Conservation (phyloP, 2,113 vertebrate species). For the Abramis brama region DNA sequence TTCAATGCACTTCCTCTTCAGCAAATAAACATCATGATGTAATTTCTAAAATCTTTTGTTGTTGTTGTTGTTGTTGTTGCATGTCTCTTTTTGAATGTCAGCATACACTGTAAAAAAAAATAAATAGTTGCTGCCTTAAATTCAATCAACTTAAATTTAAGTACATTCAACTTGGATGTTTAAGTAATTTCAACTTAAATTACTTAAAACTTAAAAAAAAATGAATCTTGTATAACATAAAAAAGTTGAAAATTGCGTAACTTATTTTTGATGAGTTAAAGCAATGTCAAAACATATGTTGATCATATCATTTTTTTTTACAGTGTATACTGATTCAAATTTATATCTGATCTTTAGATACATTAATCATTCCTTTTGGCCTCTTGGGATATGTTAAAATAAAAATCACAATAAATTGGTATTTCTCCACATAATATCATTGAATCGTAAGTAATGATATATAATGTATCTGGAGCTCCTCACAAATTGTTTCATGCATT, state of each 20-base stretch:
- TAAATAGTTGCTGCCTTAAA: too few species aligned
- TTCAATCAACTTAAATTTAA: too few species aligned
- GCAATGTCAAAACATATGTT: too few species aligned
- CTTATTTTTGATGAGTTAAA: too few species aligned
- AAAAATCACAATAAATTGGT: constrained; percentile 67
- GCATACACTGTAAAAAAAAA: constrained; percentile 51
- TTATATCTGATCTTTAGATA: constrained; percentile 61
- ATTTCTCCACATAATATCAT: not conserved
- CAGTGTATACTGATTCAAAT: constrained; percentile 74
- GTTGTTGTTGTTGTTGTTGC: not conserved
- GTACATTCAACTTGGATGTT: too few species aligned
- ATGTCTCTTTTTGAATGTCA: constrained; percentile 73
- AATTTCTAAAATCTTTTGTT: not conserved
- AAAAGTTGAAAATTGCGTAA: too few species aligned
- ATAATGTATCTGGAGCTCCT: constrained; percentile 60
- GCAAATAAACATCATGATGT: not conserved
- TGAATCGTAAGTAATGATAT: not conserved
- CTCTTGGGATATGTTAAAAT: not conserved
- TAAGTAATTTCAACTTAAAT: too few species aligned
- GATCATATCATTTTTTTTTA: too few species aligned
- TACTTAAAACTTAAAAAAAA: too few species aligned
- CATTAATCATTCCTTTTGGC: not conserved
- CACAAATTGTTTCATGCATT: constrained; percentile 77
- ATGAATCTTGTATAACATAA: too few species aligned
- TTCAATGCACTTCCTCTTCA: constrained; percentile 57